phyloP scores from a whole-genome alignment of 2,797 vertebrate species.

The Naso thynnoides region DNA sequence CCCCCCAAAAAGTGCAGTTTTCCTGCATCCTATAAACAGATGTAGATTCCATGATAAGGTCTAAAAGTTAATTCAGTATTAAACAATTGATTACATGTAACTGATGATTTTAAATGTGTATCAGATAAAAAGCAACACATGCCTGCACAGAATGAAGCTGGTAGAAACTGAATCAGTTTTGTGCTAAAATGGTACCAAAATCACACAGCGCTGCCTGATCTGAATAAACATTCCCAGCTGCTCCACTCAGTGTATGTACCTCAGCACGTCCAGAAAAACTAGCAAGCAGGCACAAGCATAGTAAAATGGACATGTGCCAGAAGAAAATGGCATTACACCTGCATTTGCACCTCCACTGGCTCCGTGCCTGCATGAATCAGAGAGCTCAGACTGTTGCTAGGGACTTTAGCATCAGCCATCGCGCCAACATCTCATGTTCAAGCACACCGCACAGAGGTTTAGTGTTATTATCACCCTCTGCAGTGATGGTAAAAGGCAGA shows the following conservation, averaged over 20 bases:
- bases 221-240: slow-evolving; percentile 71
- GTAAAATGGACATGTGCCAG: slow-evolving; percentile 43
- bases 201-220: slow-evolving; percentile 55
- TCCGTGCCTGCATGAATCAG: slow-evolving; percentile 32
- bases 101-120: slow-evolving; percentile 12
- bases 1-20: no score
- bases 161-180: slow-evolving; percentile 43
- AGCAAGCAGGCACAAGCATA: slow-evolving; percentile 25
- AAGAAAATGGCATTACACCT: slow-evolving; percentile 60
- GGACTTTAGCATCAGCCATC: slow-evolving; percentile 12
- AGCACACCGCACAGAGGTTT: slow-evolving; percentile 31
- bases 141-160: slow-evolving; percentile 39
- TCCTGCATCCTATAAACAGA: not conserved
- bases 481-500: slow-evolving; percentile 54
- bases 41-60: not conserved
- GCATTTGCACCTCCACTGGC: slow-evolving; percentile 55
- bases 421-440: slow-evolving; percentile 44
- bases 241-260: slow-evolving; percentile 29
- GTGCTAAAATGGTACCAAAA: slow-evolving; percentile 49
- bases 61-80: not conserved
- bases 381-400: slow-evolving; percentile 34
- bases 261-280: slow-evolving; percentile 26
- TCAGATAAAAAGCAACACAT: slow-evolving; percentile 4
- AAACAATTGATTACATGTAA: slow-evolving; percentile 3
- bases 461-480: slow-evolving; percentile 35